Evolutionary conservation across 2,797 vertebrate genomes (phyloP), one percentile per base, ranked within the genome.

Genomic region (Orestias chungarensis): DNA sequence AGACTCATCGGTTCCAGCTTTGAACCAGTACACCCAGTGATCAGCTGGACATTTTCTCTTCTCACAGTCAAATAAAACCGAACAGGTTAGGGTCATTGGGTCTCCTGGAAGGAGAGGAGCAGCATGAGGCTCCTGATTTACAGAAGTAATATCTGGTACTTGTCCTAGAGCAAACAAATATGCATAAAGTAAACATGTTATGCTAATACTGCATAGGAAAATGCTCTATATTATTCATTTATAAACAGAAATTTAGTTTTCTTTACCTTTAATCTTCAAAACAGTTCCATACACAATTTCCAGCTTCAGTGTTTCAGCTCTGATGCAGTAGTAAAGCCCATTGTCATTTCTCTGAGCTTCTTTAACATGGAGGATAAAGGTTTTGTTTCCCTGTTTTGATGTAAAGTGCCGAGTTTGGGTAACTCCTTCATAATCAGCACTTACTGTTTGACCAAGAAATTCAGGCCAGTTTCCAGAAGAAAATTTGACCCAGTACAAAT

Each of bases 271-370:
- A 1, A 79, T 27, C 1, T 29, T 76, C 42, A 86, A 47, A 70
- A 81, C 67, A n/a, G 2, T 27, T 79, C 54, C 73, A 0, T 29
- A 67, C 11, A 62, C n/a, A 57, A 83, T 73, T 0, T 2, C 55
- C 47, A 83, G 14, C 0, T 66, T 0, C 2, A 6, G 27, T 1
- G 0, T 0, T 12, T 15, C 1, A 0, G 66, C 6, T 59, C 49
- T 74, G n/a, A 74, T 2, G 29, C 81, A 86, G 55, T 72, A 83
- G 42, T 83, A 86, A 35, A 83, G 12, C n/a, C 54, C 78, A 44
- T 70, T 18, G 54, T 86, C 81, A 2, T n/a, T 83, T 6, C 9
- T 0, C 23, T 33, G 12, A 35, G 79, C 1, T 66, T 66, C 0
- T 9, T 0, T 8, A 12, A 89, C 64, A 6, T 64, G 15, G 6